Conservation (phyloP, 2,113 vertebrate genomes). For the Larimichthys polyactis region DNA sequence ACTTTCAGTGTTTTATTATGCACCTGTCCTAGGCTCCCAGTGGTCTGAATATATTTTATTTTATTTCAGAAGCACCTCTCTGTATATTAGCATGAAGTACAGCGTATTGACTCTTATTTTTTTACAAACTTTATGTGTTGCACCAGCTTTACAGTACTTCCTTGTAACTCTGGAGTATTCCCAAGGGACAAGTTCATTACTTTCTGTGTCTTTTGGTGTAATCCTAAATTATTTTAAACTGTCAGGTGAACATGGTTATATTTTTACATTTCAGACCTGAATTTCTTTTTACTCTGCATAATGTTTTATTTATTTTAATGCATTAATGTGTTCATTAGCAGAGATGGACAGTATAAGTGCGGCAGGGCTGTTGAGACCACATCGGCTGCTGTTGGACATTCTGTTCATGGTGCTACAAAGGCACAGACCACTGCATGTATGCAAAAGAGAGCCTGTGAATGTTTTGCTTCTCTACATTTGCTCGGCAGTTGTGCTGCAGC, state of each 20-base stretch:
- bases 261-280: background rate
- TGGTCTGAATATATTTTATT: background rate
- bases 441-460: background rate
- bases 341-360: background rate
- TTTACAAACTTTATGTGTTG: background rate
- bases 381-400: background rate
- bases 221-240: background rate
- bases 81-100: background rate
- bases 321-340: background rate
- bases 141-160: background rate
- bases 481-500: slow-evolving; percentile 3
- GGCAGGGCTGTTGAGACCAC: background rate
- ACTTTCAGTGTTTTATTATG: background rate
- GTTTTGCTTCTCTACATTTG: background rate
- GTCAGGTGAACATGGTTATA: background rate
- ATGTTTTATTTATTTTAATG: background rate
- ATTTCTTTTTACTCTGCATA: background rate
- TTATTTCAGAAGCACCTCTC: background rate
- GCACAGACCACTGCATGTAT: background rate
- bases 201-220: background rate
- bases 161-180: background rate
- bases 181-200: background rate
- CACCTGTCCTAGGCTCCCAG: background rate
- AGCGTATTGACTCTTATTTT: background rate
- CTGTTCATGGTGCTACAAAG: background rate